Conservation (phyloP, 2,113 vertebrate genomes). For the Otolemur garnettii region DNA sequence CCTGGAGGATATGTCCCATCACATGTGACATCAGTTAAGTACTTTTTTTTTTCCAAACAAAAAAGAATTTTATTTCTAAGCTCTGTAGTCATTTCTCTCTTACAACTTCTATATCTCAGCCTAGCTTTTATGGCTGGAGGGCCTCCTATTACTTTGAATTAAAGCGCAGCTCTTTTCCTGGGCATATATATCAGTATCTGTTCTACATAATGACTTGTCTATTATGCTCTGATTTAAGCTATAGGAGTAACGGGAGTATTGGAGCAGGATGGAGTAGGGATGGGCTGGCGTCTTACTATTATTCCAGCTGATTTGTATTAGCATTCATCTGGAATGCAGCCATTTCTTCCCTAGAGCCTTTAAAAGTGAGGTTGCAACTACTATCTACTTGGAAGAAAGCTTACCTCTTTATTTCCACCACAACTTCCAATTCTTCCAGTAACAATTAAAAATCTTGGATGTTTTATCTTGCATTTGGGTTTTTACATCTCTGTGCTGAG, state of each 20-base stretch:
- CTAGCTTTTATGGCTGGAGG: background rate
- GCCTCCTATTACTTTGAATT: background rate
- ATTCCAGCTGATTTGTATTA: constrained; percentile 3
- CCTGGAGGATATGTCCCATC: background rate
- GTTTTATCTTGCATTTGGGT: background rate
- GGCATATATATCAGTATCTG: background rate
- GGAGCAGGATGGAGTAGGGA: background rate
- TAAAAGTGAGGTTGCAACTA: background rate
- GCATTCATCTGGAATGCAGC: background rate
- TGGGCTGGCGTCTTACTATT: background rate
- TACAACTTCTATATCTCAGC: background rate
- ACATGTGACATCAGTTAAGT: background rate
- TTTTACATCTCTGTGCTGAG: background rate
- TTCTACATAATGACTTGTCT: background rate
- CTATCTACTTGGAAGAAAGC: background rate
- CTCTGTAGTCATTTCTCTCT: constrained; percentile 28
- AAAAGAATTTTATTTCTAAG: background rate
- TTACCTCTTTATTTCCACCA: background rate
- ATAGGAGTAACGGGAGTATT: no score
- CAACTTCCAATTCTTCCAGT: background rate
- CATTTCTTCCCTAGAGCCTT: background rate
- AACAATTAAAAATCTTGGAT: background rate
- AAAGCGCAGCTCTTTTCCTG: background rate
- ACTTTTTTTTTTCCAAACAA: background rate
- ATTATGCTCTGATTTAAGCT: background rate